Conservation (phyloP, 2,797 vertebrate genomes). For the Prionace glauca region DNA sequence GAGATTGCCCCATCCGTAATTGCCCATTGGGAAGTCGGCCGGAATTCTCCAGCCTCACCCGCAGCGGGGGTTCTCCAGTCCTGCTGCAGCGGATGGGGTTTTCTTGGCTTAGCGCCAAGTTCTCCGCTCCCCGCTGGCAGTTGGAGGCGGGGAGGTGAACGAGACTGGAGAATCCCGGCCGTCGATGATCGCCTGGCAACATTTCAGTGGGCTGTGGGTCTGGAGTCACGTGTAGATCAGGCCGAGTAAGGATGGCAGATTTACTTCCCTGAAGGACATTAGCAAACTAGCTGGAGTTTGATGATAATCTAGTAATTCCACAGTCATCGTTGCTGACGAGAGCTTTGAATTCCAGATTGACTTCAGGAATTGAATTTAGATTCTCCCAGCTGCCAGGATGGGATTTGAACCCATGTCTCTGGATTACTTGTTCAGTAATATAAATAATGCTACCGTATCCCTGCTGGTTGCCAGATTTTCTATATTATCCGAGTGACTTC, state of each 20-base stretch:
- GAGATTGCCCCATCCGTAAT: background rate
- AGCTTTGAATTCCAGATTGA: background rate
- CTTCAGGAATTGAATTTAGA: background rate
- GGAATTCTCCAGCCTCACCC: too few species aligned
- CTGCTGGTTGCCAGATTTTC: background rate
- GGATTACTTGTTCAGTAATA: background rate
- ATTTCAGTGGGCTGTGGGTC: background rate
- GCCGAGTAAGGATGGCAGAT: background rate
- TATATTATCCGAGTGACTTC: background rate
- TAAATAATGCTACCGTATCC: background rate
- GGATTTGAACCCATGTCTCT: background rate
- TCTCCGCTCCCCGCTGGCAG: too few species aligned
- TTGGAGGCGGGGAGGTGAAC: too few species aligned
- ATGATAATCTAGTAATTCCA: background rate
- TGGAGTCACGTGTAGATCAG: background rate
- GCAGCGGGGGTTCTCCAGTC: too few species aligned
- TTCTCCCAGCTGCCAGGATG: background rate
- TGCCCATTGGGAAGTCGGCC: background rate
- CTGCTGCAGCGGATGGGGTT: too few species aligned
- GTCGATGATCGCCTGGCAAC: too few species aligned
- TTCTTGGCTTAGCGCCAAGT: too few species aligned
- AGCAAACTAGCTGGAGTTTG: background rate
- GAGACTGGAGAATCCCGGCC: too few species aligned
- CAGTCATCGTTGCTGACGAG: too few species aligned
- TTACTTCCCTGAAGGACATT: background rate